Evolutionary conservation across 2,113 vertebrate genomes (phyloP).

Genomic region (Sebastes fasciatus): DNA sequence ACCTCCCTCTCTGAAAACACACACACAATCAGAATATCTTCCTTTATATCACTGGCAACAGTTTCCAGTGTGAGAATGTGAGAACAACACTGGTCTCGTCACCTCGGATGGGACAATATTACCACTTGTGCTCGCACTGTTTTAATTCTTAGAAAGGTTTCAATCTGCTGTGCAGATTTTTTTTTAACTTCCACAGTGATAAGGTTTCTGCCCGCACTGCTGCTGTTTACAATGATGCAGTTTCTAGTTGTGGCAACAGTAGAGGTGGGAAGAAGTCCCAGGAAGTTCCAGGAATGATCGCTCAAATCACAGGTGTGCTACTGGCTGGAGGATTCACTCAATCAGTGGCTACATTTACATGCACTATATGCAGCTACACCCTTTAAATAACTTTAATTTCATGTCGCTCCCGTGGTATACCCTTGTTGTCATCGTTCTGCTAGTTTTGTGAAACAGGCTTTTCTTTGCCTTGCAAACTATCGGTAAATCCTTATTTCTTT

Average conservation of each 20-base stretch:
- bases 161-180: background rate
- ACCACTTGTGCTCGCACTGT: background rate
- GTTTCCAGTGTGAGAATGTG: background rate
- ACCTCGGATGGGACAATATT: background rate
- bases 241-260: conserved; percentile 9
- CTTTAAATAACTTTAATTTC: no score
- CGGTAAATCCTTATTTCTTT: no score
- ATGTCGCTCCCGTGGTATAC: no score
- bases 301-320: no score
- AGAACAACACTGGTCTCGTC: background rate
- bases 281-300: background rate
- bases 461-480: no score
- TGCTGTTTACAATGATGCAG: background rate
- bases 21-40: conserved; percentile 16
- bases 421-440: no score
- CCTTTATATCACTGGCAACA: background rate
- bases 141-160: background rate
- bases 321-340: background rate
- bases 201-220: background rate
- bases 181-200: background rate
- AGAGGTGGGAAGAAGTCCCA: background rate
- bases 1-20: conserved; percentile 89
- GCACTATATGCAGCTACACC: no score
- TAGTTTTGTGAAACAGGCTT: no score
- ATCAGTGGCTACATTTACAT: background rate